Conservation (phyloP, 2,797 vertebrate genomes). For the Myoxocephalus aenaeus region DNA sequence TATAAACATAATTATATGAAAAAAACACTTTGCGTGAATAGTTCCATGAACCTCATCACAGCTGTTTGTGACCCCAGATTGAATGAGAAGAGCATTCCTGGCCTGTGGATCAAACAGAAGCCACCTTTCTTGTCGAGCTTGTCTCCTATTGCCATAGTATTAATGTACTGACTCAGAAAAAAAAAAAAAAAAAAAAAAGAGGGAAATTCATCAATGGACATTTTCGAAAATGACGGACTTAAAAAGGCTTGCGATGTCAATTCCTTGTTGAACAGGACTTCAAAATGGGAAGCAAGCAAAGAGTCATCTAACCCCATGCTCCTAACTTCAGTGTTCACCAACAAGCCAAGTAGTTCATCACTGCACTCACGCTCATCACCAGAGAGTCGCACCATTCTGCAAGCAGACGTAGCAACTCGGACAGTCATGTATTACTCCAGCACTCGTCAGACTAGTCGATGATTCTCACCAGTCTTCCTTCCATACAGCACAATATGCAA, state of each 20-base stretch:
- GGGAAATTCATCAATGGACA: conserved; percentile 66
- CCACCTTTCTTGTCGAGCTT: conserved; percentile 69
- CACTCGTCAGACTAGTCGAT: conserved; percentile 68
- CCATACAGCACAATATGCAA: conserved; percentile 83
- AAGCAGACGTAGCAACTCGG: conserved; percentile 72
- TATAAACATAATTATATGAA: conserved; percentile 71
- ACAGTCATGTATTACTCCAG: conserved; percentile 69
- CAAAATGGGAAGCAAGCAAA: conserved; percentile 60
- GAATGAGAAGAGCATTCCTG: conserved; percentile 70
- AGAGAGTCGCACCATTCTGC: conserved; percentile 62
- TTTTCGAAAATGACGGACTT: conserved; percentile 64
- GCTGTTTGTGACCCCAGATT: conserved; percentile 72
- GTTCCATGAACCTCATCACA: conserved; percentile 72
- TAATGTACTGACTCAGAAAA: conserved; percentile 66
- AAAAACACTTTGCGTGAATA: conserved; percentile 72
- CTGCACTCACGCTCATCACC: conserved; percentile 57
- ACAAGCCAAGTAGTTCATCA: conserved; percentile 78
- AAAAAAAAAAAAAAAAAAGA: conserved; percentile 33
- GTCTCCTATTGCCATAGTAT: conserved; percentile 76
- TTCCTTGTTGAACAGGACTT: conserved; percentile 67
- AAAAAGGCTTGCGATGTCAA: conserved; percentile 61
- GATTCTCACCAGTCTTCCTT: conserved; percentile 84
- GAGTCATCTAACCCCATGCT: conserved; percentile 42
- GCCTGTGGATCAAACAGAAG: conserved; percentile 67
- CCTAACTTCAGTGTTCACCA: conserved; percentile 71